Evolutionary conservation across 2,113 vertebrate genomes (phyloP), one percentile per base, ranked within the genome.

Genomic region (Mellivora capensis): DNA sequence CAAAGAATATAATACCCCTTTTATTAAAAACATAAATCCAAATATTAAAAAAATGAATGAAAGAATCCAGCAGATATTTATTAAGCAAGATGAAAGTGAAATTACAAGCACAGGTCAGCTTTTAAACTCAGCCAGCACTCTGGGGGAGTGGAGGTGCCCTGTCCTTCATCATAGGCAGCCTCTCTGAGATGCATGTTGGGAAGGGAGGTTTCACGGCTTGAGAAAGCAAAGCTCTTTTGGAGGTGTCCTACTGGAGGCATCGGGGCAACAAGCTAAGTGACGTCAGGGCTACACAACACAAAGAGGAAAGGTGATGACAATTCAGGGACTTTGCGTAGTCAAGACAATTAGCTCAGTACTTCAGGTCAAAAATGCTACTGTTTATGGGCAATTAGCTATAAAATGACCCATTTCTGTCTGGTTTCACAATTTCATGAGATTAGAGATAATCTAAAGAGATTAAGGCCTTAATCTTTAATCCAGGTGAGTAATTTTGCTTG

Each of bases 81-180:
- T 97, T 98, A 97, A 98, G 97, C 87, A 96, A 98, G 96, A 97
- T 94, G 97, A 98, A 98, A 98, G 84, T 96, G 97, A 97, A 97
- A 27, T 98, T 94, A 97, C 91, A 95, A 98, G 96, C 39, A 94
- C 44, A 96, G 90, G 93, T 96, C 87, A 95, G 97, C 97, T 98
- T 97, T 98, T 91, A 93, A 94, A 86, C 89, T 94, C 96, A 82
- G 96, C 96, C 95, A 96, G 83, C 91, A 84, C 87, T 87, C 93
- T 93, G 93, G 91, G 76, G 93, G 93, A 76, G 87, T 27, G 87
- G 93, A 82, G 64, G 72, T 69, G 27, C 90, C 87, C 85, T 88
- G 81, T 89, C 76, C 91, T 91, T 82, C 86, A 82, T 86, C 84
- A 44, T 0, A 90, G 34, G 4, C 42, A 79, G 89, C 20, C 94